These are phyloP conservation scores for Apamea monoglypha DNA, from an alignment of 2,888 invertebrate genomes.

Conservation along the genomic window DNA sequence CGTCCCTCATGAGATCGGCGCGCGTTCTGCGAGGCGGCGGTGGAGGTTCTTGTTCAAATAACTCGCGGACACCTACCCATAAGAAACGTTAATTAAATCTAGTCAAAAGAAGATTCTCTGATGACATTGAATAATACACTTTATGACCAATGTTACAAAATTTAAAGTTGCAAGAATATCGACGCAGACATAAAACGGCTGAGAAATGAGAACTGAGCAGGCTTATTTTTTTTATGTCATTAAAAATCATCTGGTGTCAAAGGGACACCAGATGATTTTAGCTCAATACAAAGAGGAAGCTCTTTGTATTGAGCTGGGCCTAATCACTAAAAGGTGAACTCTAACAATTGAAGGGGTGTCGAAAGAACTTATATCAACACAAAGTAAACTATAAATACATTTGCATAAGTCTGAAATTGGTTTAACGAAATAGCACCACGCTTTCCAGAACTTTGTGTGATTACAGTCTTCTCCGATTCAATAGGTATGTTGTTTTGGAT, in stretches of 20 bases:
- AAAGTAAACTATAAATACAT: not conserved
- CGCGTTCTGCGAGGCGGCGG: conserved; percentile 97
- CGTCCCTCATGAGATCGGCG: conserved; percentile 99
- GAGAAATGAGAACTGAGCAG: too few species aligned
- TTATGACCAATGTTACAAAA: not conserved
- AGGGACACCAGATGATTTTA: too few species aligned
- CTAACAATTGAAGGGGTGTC: not conserved
- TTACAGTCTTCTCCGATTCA: not conserved
- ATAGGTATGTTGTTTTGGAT: not conserved
- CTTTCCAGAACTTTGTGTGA: too few species aligned
- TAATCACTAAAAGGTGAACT: not conserved
- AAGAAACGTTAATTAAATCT: not conserved
- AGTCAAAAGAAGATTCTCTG: not conserved
- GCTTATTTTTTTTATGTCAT: not conserved
- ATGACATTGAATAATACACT: not conserved
- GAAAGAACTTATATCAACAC: not conserved
- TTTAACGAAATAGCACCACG: not conserved
- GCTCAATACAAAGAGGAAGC: too few species aligned
- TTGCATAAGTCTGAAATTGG: not conserved
- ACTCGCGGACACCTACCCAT: conserved; percentile 95
- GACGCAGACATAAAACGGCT: not conserved
- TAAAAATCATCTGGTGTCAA: not conserved
- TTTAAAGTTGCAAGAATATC: not conserved
- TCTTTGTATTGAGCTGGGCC: too few species aligned
- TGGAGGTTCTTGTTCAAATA: conserved; percentile 99